Percentiles rank a stretch among this genome's conserved stretches.
These are phyloP conservation scores for Xestia c-nigrum DNA, from an alignment of 2,888 invertebrate genomes.

Conservation along the genomic window DNA sequence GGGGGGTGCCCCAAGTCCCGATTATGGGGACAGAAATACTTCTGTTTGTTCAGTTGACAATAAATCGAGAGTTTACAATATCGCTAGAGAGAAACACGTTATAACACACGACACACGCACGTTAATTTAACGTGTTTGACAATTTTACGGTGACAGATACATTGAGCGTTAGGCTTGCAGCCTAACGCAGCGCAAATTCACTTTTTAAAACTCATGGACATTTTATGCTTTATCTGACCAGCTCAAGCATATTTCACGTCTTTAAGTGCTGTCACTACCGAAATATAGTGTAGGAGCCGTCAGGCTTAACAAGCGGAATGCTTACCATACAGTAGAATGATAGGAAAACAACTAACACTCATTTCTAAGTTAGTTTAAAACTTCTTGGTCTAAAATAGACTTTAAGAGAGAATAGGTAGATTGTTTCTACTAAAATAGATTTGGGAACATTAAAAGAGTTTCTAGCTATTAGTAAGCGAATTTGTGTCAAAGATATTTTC, in stretches of 20 bases:
- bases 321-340: background rate
- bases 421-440: constrained; percentile 5
- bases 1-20: too few species aligned
- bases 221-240: background rate
- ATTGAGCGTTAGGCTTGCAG: too few species aligned
- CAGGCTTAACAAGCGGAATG: too few species aligned
- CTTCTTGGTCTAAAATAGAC: background rate
- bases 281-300: background rate
- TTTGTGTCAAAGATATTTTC: background rate
- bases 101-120: too few species aligned
- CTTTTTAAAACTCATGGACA: background rate
- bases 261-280: background rate
- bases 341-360: background rate
- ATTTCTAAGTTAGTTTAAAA: background rate
- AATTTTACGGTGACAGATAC: too few species aligned
- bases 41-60: too few species aligned
- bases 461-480: background rate
- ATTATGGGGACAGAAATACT: too few species aligned
- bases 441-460: background rate
- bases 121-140: too few species aligned
- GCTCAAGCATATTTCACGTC: background rate
- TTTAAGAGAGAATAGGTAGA: background rate
- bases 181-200: too few species aligned
- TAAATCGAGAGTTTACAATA: too few species aligned
- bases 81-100: too few species aligned